Percentiles rank a stretch among this genome's conserved stretches.
phyloP scores from a whole-genome alignment of 2,797 vertebrate genomes.

The Okamejei kenojei region DNA sequence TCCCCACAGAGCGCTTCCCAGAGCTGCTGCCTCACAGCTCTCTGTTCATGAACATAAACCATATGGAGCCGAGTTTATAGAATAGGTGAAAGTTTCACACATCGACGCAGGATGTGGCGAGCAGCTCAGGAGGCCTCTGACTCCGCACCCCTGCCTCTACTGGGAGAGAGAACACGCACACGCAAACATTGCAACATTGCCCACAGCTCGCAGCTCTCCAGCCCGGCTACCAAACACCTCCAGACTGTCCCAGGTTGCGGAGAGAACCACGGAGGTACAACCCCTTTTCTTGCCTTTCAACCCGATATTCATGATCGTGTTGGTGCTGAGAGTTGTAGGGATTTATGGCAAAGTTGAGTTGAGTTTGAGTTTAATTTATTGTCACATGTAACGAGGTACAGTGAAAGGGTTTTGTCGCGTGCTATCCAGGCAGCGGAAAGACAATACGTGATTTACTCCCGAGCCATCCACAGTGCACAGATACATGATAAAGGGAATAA shows the following conservation, averaged over 20 bases:
- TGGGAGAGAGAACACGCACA: neutral
- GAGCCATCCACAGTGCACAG: too few species aligned
- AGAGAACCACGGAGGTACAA: neutral
- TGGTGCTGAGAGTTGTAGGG: neutral
- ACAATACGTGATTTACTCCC: too few species aligned
- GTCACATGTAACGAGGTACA: too few species aligned
- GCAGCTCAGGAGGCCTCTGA: constrained; percentile 5
- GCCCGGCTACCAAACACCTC: neutral
- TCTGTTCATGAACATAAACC: constrained; percentile 8
- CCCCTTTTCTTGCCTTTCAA: neutral
- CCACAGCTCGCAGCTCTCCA: neutral
- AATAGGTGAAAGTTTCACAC: constrained; percentile 2
- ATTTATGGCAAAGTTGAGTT: neutral
- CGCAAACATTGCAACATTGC: neutral
- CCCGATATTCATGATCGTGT: neutral
- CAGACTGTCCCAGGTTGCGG: too few species aligned
- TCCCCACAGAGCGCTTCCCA: neutral
- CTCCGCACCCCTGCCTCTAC: neutral
- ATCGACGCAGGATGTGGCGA: neutral
- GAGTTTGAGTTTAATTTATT: too few species aligned
- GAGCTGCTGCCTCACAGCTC: constrained; percentile 16
- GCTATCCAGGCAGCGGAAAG: too few species aligned
- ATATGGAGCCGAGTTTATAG: neutral
- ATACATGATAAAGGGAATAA: too few species aligned
- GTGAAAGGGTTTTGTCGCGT: too few species aligned